Evolutionary conservation across 1,140 invertebrate species (phyloP).

Genomic region (Leptestheria dahalacensis): DNA sequence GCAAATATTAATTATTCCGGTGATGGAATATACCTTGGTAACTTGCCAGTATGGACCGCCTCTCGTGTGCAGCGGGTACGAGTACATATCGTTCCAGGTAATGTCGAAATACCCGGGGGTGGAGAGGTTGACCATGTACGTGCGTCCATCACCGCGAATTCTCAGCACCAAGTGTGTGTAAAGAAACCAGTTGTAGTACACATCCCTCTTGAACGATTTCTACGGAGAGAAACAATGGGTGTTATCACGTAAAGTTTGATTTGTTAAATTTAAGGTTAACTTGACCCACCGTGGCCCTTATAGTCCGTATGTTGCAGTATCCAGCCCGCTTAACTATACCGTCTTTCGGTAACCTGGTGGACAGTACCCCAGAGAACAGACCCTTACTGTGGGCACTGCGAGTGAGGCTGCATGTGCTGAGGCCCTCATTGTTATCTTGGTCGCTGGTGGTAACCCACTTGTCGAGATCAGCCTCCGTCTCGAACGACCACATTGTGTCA

Average conservation of each 20-base stretch:
- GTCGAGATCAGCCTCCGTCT: conserved; percentile 39
- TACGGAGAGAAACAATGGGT: conserved; percentile 28
- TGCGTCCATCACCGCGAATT: conserved; percentile 77
- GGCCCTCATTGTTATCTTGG: conserved; percentile 62
- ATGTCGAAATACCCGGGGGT: conserved; percentile 56
- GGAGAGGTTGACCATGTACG: conserved; percentile 63
- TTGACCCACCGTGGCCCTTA: conserved; percentile 32
- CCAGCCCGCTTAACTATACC: conserved; percentile 54
- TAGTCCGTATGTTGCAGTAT: conserved; percentile 58
- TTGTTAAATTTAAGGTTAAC: conserved; percentile 27
- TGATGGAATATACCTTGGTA: conserved; percentile 56
- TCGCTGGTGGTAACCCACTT: conserved; percentile 60
- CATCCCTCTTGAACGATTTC: conserved; percentile 66
- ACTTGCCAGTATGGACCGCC: conserved; percentile 95
- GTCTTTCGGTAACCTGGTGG: conserved; percentile 56
- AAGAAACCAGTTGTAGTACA: conserved; percentile 48
- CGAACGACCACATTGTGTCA: conserved; percentile 52
- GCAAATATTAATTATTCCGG: too few relatives aligned
- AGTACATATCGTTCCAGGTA: conserved; percentile 66
- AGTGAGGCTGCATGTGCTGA: conserved; percentile 43
- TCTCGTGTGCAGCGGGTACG: conserved; percentile 70
- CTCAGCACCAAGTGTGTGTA: conserved; percentile 74
- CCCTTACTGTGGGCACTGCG: conserved; percentile 48
- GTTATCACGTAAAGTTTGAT: neutral
- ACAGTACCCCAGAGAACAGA: conserved; percentile 57